phyloP scores from a whole-genome alignment of 2,888 invertebrate species.

The Litoditis marina region DNA sequence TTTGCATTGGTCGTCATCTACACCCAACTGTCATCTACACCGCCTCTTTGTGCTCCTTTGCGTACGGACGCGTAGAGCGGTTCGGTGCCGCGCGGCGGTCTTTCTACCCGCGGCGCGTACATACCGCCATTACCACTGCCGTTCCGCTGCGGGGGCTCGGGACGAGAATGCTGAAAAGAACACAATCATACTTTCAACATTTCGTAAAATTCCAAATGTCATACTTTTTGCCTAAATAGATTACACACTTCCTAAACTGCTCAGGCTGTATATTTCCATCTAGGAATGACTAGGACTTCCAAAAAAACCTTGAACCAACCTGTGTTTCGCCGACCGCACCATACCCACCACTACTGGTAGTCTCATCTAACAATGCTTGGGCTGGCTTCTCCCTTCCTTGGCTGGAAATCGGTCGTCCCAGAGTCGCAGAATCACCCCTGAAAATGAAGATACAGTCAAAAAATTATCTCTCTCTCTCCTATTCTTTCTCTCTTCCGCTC shows the following conservation, averaged over 20 bases:
- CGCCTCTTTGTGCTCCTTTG: conserved; percentile 35
- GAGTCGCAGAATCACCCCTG: conserved; percentile 81
- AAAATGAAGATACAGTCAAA: conserved; percentile 9
- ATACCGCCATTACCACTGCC: conserved; percentile 7
- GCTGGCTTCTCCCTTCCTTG: conserved; percentile 43
- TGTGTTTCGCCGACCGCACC: conserved; percentile 27
- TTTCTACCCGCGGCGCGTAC: conserved; percentile 22
- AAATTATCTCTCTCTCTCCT: too few species aligned
- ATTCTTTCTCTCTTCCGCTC: too few species aligned
- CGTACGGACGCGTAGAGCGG: conserved; percentile 59
- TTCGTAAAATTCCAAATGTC: too few species aligned
- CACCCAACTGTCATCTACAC: conserved; percentile 59
- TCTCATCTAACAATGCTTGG: conserved; percentile 35
- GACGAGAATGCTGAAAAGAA: conserved; percentile 12
- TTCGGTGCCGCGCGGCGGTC: conserved; percentile 28
- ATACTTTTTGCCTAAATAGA: too few species aligned
- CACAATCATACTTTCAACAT: too few species aligned
- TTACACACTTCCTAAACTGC: too few species aligned
- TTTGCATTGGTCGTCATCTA: too few species aligned
- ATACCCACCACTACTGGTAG: conserved; percentile 31
- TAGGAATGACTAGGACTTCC: too few species aligned
- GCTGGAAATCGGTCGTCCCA: conserved; percentile 85
- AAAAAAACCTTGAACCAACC: conserved; percentile 2
- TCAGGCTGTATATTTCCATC: too few species aligned
- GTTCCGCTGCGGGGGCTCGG: conserved; percentile 6